phyloP scores from a whole-genome alignment of 2,888 invertebrate genomes.

The Heliconius hortense region DNA sequence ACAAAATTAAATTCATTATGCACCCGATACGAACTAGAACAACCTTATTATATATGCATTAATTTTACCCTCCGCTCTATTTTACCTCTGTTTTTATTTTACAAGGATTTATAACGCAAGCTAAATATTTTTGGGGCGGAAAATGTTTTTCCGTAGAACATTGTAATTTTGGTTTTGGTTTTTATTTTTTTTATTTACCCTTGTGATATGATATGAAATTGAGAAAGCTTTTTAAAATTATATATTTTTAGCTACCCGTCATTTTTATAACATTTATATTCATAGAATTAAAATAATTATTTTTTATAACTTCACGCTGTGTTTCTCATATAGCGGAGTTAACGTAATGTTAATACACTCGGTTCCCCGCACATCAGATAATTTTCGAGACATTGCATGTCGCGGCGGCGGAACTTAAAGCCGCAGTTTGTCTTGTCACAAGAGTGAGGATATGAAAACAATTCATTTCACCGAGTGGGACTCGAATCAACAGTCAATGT shows the following conservation, averaged over 20 bases:
- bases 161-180: not conserved
- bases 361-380: not conserved
- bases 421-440: not conserved
- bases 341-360: too few relatives aligned
- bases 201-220: not conserved
- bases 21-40: slow-evolving; percentile 12
- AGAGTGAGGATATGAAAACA: not conserved
- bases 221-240: not conserved
- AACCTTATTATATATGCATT: slow-evolving; percentile 21
- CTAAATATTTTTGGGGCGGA: not conserved
- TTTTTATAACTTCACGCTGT: too few relatives aligned
- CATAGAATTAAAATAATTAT: too few relatives aligned
- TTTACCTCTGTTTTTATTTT: slow-evolving; percentile 12
- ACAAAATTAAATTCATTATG: slow-evolving; percentile 21
- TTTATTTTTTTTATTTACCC: not conserved
- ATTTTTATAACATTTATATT: too few relatives aligned
- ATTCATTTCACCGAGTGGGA: not conserved
- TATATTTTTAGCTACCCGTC: not conserved
- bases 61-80: slow-evolving; percentile 5
- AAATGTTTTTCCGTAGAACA: not conserved
- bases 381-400: not conserved
- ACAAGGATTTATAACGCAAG: not conserved
- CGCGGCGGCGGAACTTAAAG: not conserved
- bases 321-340: too few relatives aligned
- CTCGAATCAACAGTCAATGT: not conserved